Conservation (phyloP, 2,797 vertebrate species). For the Dryobates pubescens region DNA sequence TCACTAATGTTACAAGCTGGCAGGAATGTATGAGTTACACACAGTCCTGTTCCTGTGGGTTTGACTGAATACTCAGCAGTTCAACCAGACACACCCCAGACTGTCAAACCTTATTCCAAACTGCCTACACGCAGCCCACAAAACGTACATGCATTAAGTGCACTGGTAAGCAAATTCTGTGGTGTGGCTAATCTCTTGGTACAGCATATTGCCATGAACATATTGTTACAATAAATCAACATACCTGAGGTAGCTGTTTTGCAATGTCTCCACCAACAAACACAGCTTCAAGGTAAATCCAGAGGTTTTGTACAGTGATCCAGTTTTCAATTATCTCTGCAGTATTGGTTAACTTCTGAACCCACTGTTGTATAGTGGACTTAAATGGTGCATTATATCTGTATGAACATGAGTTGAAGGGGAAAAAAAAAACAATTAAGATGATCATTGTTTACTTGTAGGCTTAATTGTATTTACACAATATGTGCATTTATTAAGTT, state of each 20-base stretch:
- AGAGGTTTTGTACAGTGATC: constrained; percentile 88
- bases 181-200: not conserved
- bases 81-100: not conserved
- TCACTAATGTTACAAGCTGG: not conserved
- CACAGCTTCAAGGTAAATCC: constrained; percentile 91
- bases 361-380: constrained; percentile 84
- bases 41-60: not conserved
- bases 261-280: constrained; percentile 90
- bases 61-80: not conserved
- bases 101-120: not conserved
- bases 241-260: constrained; percentile 88
- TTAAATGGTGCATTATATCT: constrained; percentile 87
- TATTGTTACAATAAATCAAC: not conserved
- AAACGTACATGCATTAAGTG: not conserved
- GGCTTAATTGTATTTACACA: not conserved
- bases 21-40: not conserved
- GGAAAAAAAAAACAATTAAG: not conserved
- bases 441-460: not conserved
- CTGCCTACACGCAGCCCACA: not conserved
- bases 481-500: not conserved
- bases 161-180: not conserved
- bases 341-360: constrained; percentile 85
- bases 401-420: not conserved
- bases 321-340: constrained; percentile 87
- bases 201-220: not conserved